A percentile compares a stretch with the other conserved stretches of the same genome.
Conservation (phyloP, 2,888 invertebrate species). For the Latrodectus elegans region DNA sequence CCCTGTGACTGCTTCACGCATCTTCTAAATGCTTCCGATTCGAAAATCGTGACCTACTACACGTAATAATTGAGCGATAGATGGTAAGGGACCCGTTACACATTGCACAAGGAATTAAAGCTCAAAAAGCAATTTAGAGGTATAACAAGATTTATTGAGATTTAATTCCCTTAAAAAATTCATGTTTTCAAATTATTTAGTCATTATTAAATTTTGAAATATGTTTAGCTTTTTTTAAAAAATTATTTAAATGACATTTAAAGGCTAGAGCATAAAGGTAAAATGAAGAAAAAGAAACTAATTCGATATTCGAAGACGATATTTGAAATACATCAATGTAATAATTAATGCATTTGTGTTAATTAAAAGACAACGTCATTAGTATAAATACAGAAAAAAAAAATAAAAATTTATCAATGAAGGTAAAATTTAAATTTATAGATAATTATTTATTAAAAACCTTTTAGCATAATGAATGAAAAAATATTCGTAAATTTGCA, state of each 20-base stretch:
- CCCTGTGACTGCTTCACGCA: neutral
- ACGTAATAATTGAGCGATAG: conserved; percentile 31
- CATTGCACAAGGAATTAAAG: neutral
- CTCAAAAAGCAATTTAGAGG: neutral
- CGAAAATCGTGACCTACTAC: conserved; percentile 59
- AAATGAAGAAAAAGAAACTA: neutral
- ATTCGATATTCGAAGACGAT: neutral
- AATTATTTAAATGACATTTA: neutral
- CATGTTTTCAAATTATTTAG: neutral
- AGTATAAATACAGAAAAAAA: no score
- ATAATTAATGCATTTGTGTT: no score
- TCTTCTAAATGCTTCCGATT: conserved; percentile 64
- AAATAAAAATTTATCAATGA: no score
- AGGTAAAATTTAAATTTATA: no score
- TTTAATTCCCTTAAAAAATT: neutral
- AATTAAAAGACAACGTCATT: no score
- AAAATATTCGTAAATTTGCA: no score
- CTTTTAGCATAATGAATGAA: no score
- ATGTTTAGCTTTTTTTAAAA: neutral
- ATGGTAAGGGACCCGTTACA: conserved; percentile 22
- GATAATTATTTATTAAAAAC: no score
- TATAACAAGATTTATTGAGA: neutral
- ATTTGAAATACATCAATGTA: no score
- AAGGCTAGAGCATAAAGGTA: neutral
- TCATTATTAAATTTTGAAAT: neutral